A percentile compares a stretch with the other conserved stretches of the same genome.
Conservation (phyloP, 2,888 invertebrate genomes). For the Thymelicus sylvestris region DNA sequence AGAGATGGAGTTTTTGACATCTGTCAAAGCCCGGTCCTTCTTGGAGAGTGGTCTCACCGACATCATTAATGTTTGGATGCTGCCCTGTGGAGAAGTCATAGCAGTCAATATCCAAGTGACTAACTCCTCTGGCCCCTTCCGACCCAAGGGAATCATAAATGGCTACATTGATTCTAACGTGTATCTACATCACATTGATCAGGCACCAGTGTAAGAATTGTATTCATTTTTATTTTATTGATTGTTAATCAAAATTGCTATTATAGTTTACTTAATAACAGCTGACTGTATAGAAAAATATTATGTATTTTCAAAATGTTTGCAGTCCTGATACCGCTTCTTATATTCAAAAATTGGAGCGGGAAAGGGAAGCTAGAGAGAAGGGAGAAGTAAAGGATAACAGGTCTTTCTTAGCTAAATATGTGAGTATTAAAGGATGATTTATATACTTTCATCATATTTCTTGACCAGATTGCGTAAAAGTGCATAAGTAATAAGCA, state of each 20-base stretch:
- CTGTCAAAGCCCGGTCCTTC: conserved; percentile 91
- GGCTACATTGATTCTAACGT: conserved; percentile 89
- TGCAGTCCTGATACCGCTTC: conserved; percentile 96
- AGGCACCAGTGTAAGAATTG: conserved; percentile 88
- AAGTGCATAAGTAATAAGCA: too few species aligned
- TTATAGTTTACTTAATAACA: too few species aligned
- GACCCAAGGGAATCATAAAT: conserved; percentile 8
- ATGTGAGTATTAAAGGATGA: conserved; percentile 87
- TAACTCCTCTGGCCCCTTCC: conserved; percentile 49
- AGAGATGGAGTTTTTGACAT: conserved; percentile 89
- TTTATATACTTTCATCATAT: too few species aligned
- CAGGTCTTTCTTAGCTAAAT: conserved; percentile 98
- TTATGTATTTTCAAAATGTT: conserved; percentile 10
- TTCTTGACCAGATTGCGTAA: too few species aligned
- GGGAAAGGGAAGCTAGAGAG: conserved; percentile 95
- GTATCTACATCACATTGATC: conserved; percentile 91
- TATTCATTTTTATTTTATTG: not conserved
- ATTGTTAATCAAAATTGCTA: too few species aligned
- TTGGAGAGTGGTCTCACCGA: conserved; percentile 91
- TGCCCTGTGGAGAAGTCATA: conserved; percentile 91
- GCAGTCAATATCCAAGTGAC: conserved; percentile 86
- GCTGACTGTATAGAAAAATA: not conserved
- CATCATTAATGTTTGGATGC: conserved; percentile 90
- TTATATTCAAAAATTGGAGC: conserved; percentile 96
- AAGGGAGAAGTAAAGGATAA: conserved; percentile 96